phyloP scores from a whole-genome alignment of 2,797 vertebrate genomes.

The Tokudaia tokunoshimensis region DNA sequence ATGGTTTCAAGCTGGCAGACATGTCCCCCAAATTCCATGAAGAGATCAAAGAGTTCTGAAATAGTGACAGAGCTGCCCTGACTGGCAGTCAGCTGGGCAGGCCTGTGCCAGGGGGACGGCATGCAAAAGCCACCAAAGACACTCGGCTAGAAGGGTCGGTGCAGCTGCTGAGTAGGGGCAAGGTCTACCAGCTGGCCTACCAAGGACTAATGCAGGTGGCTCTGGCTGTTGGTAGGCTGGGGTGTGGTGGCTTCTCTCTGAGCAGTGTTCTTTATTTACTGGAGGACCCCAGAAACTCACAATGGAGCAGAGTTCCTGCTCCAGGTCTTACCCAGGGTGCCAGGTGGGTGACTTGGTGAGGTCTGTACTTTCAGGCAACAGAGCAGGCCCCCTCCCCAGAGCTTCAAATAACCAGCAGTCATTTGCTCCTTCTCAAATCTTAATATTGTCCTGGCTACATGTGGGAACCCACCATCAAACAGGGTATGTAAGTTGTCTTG shows the following conservation, averaged over 20 bases:
- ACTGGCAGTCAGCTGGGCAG: background rate
- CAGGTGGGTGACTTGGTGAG: background rate
- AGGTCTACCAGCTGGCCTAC: background rate
- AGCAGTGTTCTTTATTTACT: background rate
- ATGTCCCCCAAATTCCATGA: slow-evolving; percentile 52
- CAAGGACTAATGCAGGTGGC: background rate
- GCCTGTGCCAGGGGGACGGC: slow-evolving; percentile 23
- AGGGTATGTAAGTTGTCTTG: background rate
- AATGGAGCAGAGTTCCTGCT: no score
- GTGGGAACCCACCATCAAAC: background rate
- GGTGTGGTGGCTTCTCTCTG: background rate
- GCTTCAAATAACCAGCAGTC: background rate
- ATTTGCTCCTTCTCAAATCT: background rate
- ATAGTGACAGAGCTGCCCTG: slow-evolving; percentile 59
- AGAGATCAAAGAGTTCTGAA: slow-evolving; percentile 75
- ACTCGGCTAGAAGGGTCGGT: background rate
- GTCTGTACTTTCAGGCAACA: background rate
- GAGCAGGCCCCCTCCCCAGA: background rate
- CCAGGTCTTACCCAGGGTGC: background rate
- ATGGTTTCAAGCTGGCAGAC: slow-evolving; percentile 61
- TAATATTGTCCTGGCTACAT: background rate
- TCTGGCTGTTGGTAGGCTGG: background rate
- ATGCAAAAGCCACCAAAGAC: background rate
- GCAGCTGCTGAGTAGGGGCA: background rate
- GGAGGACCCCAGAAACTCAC: background rate